Percentiles rank a stretch among this genome's conserved stretches.
Evolutionary conservation across 2,113 vertebrate genomes (phyloP).

Genomic region (Drymodes brunneopygia): DNA sequence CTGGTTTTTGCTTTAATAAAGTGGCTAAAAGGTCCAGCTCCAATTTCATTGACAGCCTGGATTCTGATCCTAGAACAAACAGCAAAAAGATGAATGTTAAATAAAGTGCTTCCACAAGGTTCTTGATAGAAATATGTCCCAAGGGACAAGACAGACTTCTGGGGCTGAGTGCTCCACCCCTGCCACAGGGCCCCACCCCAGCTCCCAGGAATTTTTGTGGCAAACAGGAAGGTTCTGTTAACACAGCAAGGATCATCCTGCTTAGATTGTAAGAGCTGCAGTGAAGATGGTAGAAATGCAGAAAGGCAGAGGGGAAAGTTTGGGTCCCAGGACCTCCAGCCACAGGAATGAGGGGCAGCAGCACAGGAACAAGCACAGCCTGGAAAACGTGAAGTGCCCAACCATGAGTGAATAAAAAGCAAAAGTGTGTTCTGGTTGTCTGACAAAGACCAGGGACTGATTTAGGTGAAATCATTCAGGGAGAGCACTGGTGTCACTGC

Average conservation of each 20-base stretch:
- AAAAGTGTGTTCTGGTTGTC: not conserved
- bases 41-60: slow-evolving; percentile 91
- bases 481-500: not conserved
- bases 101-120: not conserved
- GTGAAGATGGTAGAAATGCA: not conserved
- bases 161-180: not conserved
- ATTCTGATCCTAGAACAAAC: slow-evolving; percentile 80
- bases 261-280: not conserved
- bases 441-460: not conserved
- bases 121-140: not conserved
- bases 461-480: not conserved
- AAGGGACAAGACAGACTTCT: not conserved
- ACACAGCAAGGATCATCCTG: not conserved
- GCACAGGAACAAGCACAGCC: not conserved
- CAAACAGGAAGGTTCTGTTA: not conserved
- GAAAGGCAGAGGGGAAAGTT: not conserved
- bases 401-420: not conserved
- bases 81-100: not conserved
- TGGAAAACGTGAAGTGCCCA: not conserved
- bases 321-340: not conserved
- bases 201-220: not conserved
- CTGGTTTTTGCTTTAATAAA: slow-evolving; percentile 85
- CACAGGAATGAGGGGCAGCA: not conserved
- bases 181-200: not conserved
- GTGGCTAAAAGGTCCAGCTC: slow-evolving; percentile 85